Base-by-base conservation (phyloP, 2,888 invertebrate species). In the Hirtodrosophila duncani region DNA sequence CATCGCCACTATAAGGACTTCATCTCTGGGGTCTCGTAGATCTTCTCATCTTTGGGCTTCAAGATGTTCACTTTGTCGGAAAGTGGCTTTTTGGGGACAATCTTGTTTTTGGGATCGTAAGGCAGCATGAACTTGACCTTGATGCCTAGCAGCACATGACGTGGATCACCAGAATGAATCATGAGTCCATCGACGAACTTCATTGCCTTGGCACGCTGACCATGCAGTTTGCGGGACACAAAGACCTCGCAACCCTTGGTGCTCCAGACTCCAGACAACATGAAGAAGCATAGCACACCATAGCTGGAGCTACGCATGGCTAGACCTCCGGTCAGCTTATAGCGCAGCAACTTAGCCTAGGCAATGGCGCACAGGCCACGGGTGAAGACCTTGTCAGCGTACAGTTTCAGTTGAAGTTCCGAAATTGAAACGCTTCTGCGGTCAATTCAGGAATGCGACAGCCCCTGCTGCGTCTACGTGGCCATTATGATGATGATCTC, bases 401-500 rank as follows among this genome's bases (percentile, higher is more conserved):
- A 99, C 74, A 99, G 89, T 89, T 99, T 99, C 51, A 99, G 95
- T 36, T 95, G 94, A 82, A 81, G 97, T 96, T 37, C 94, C 94
- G 88, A 99, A 98, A 87, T 95, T 96, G 89, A 99, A 99, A 79
- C 87, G 90, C 89, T 99, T 99, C 88, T 98, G 98, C 96, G 2
- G 99, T 99, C 83, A 99, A 89, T 89, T 99, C 99, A 63, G 99
- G 92, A 80, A 99, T 99, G 68, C 99, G 92, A 63, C 98, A 92
- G 39, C 97, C 97, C 99, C 87, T 96, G 98, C 88, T 99, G 99
- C 52, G 99, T 98, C 82, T 96, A 92, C 7, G 99, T 99, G 44
- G 99, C 99, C 93, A 99, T 94, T n/a, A n/a, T n/a, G 85, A 99
- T 97, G 88, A 99, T 99, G 87, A 99, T 99, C 88, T 99, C 99